These are phyloP conservation scores for Argentina silus DNA, from an alignment of 2,797 vertebrate genomes.

Conservation along the genomic window DNA sequence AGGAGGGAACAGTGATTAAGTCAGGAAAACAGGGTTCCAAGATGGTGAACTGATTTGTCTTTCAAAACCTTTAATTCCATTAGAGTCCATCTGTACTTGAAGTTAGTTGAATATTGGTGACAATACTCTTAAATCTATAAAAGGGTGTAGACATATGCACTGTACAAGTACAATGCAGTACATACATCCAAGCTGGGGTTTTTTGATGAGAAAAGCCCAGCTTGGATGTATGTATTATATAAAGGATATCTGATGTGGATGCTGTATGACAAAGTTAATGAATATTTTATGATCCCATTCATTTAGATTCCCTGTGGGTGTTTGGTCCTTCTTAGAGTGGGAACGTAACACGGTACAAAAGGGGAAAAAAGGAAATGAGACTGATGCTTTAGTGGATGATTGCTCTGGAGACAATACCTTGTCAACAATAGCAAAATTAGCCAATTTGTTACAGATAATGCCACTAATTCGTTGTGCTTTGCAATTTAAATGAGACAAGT, in stretches of 20 bases:
- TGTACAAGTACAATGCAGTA: no score
- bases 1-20: slow-evolving; percentile 27
- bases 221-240: slow-evolving; percentile 7
- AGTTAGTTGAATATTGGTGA: background rate
- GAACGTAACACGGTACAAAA: background rate
- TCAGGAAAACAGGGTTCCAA: slow-evolving; percentile 17
- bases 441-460: slow-evolving; percentile 58
- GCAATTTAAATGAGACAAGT: slow-evolving; percentile 62
- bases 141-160: background rate
- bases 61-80: slow-evolving; percentile 45
- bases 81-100: slow-evolving; percentile 27
- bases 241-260: slow-evolving; percentile 14
- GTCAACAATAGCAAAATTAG: slow-evolving; percentile 64
- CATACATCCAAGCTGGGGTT: background rate
- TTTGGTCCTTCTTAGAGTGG: slow-evolving; percentile 10
- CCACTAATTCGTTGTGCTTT: slow-evolving; percentile 55
- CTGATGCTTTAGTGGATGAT: slow-evolving; percentile 53
- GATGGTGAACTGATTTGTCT: background rate
- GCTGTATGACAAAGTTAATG: slow-evolving; percentile 31
- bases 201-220: slow-evolving; percentile 17
- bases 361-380: slow-evolving; percentile 38
- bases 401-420: slow-evolving; percentile 46
- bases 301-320: slow-evolving; percentile 31
- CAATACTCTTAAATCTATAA: background rate
- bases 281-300: slow-evolving; percentile 44